Base-by-base conservation (phyloP, 2,888 invertebrate species). In the Microctonus brassicae region DNA sequence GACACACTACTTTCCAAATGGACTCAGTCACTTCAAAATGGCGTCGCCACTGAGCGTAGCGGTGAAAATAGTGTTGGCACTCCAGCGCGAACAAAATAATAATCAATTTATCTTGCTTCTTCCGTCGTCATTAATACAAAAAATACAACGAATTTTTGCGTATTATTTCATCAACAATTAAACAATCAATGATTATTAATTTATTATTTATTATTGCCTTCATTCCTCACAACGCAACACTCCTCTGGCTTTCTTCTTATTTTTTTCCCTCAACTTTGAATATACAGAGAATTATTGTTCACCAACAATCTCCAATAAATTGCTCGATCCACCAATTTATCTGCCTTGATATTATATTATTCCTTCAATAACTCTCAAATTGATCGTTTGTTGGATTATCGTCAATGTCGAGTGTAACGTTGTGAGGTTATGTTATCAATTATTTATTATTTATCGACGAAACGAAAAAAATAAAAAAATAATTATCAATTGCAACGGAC, bases 11-110 rank as follows among this genome's bases (percentile, higher is more conserved):
- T 76, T 78, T 78, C 75, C 72, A 79, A 78, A 77, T 73, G 67
- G 74, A 74, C 55, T 64, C 75, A 73, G 77, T 81, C 79, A 78
- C 77, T 77, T 82, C 83, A 85, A 85, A 80, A 85, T 85, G 85
- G 85, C 85, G 83, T 71, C 82, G 83, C 83, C 83, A 82, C 83
- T 82, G 79, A 78, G 76, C 81, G 79, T 78, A 81, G 77, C 78
- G 78, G 74, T 80, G 74, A 74, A 74, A 76, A 75, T 72, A 76
- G 77, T 80, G 77, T 79, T 78, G 81, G 77, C 78, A 78, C 80
- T 83, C 81, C 80, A 82, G 80, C 79, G 78, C 81, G 80, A 76
- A 72, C 52, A 72, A 73, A n/a, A 55, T 72, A 57, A 55, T 70
- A 72, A 70, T 57, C 52, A 70, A 68, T 66, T 39, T 55, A 69